phyloP scores from a whole-genome alignment of 2,113 vertebrate species.

The Maccullochella peelii region DNA sequence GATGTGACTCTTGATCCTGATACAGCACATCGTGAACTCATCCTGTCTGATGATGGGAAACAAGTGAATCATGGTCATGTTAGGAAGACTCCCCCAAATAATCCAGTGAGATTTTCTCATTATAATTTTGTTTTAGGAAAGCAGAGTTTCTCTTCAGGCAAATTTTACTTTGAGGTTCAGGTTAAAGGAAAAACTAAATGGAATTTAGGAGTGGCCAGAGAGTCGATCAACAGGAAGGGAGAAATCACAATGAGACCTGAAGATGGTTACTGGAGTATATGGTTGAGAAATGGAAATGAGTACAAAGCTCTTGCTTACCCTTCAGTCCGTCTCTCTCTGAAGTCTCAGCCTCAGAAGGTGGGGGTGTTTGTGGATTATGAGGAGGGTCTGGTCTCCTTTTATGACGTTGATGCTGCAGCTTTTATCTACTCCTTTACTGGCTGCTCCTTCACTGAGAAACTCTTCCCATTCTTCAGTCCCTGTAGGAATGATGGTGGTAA shows the following conservation, averaged over 20 bases:
- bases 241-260: neutral
- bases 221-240: conserved; percentile 18
- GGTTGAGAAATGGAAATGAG: conserved; percentile 8
- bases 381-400: conserved; percentile 50
- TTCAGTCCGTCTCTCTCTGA: neutral
- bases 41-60: conserved; percentile 22
- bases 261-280: neutral
- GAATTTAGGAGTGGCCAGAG: conserved; percentile 16
- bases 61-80: neutral
- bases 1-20: conserved; percentile 28
- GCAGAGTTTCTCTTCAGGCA: conserved; percentile 34
- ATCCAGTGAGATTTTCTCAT: conserved; percentile 19
- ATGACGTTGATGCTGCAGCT: conserved; percentile 22
- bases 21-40: conserved; percentile 4
- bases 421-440: conserved; percentile 28
- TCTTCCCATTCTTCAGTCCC: conserved; percentile 20
- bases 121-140: neutral
- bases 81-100: neutral
- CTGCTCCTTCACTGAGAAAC: conserved; percentile 28
- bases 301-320: neutral
- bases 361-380: conserved; percentile 49
- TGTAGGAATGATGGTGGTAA: neutral
- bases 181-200: neutral
- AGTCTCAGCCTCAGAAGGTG: conserved; percentile 12
- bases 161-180: conserved; percentile 39